A percentile compares a stretch with the other conserved stretches of the same genome.
These are phyloP conservation scores for Steatocranus sp. DNA, from an alignment of 2,797 vertebrate species.

Conservation along the genomic window DNA sequence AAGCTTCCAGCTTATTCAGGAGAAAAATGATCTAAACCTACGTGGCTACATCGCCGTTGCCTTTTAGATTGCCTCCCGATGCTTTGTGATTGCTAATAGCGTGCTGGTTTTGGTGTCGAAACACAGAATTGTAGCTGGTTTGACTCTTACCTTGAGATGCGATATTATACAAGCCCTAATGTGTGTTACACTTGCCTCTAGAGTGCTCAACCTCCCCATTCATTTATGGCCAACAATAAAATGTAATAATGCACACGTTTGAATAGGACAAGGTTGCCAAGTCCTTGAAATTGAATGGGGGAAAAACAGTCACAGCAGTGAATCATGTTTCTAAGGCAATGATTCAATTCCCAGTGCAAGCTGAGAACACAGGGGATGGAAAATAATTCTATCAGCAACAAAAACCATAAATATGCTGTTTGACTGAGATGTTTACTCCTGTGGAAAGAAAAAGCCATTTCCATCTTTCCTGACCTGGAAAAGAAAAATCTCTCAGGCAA, in stretches of 20 bases:
- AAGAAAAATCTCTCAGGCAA: slow-evolving; percentile 53
- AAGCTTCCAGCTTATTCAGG: not conserved
- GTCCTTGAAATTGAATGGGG: slow-evolving; percentile 74
- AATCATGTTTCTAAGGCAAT: slow-evolving; percentile 71
- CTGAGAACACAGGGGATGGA: slow-evolving; percentile 64
- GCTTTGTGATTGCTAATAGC: not conserved
- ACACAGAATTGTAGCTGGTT: slow-evolving; percentile 17
- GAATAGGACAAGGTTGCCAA: slow-evolving; percentile 73
- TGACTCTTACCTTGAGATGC: slow-evolving; percentile 52
- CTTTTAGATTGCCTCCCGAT: slow-evolving; percentile 11
- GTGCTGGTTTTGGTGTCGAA: not conserved
- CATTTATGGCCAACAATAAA: slow-evolving; percentile 72
- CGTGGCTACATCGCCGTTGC: not conserved
- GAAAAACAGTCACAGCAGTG: slow-evolving; percentile 45
- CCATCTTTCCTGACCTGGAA: slow-evolving; percentile 61
- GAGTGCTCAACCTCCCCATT: slow-evolving; percentile 63
- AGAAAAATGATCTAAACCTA: not conserved
- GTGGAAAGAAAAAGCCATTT: slow-evolving; percentile 60
- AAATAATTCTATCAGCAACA: slow-evolving; percentile 74
- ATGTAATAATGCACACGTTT: slow-evolving; percentile 69
- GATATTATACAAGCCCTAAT: slow-evolving; percentile 58
- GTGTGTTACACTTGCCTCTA: slow-evolving; percentile 47
- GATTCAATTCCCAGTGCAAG: slow-evolving; percentile 66
- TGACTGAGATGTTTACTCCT: slow-evolving; percentile 56
- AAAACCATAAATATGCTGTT: slow-evolving; percentile 67